Base-by-base conservation (phyloP, 1,140 invertebrate species). In the Bombus fervidus region DNA sequence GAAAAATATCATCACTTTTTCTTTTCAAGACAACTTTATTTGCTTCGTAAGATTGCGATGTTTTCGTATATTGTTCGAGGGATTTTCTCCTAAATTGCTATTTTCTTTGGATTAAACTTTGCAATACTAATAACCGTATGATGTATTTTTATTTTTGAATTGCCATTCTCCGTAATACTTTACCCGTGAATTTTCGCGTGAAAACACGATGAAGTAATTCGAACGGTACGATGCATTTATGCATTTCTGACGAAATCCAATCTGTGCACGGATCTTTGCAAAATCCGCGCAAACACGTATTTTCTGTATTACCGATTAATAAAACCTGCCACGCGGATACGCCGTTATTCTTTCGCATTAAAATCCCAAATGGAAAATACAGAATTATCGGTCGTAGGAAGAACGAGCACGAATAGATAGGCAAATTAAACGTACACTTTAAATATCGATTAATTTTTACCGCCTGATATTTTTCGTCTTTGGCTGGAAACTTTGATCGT, bases 201-300 rank as follows among this genome's bases (percentile, higher is more conserved):
- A 34, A 18, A 34, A 71, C 47, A 31, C 22, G 9, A 6, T 25
- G 39, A 53, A 22, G 53, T 18, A 41, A 81, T 34, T 74, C 53
- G 43, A 81, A 73, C 71, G 69, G 41, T 9, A 59, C 74, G 41
- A 69, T 13, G 47, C 18, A 57, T 78, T 83, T 77, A 83, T 69
- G 22, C 47, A 59, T 69, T 57, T 59, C 82, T 41, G 47, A 68
- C 28, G 73, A 66, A 84, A 84, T 71, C n/a, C 82, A 78, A 84
- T 84, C 66, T 53, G 81, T 9, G 41, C 22, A 31, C 9, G 34
- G 47, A 28, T 76, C 43, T 66, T 66, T 25, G 59, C 13, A 57
- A 82, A 82, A 82, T 83, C 47, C 62, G 37, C 3, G 62, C 28
- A 76, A 76, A 83, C 73, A 69, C 34, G 59, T 83, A 34, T 83